Base-by-base conservation (phyloP, 2,113 vertebrate genomes). In the Eleginops maclovinus region DNA sequence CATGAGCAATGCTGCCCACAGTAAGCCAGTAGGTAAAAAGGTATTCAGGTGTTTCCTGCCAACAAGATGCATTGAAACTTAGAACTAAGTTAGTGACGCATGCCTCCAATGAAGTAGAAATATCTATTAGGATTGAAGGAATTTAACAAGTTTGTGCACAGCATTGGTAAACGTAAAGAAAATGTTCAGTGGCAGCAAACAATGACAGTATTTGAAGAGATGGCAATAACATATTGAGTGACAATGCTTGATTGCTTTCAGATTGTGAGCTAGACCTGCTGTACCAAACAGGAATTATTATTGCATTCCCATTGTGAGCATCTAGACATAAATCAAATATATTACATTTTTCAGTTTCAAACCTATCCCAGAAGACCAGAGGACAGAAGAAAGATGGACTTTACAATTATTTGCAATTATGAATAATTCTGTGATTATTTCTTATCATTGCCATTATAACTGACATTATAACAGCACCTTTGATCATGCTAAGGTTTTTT, bases 11-110 rank as follows among this genome's bases (percentile, higher is more conserved):
- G 60, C 56, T 60, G 58, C 75, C 67, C 0, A n/a, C 72, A 79
- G 50, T 69, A 53, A 84, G 58, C 58, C 46, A 58, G 66, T 51
- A 59, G 31, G 77, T 64, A 63, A 49, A 83, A 72, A 47, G 58
- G 62, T 70, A 47, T 76, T 74, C 55, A 72, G 68, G 67, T 70
- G 84, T 86, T 76, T 84, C 78, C 72, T 86, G 81, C 81, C 68
- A 84, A 86, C 71, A 76, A 58, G 59, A 58, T 72, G 44, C 17
- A 81, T 63, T 72, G 59, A 53, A 80, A 81, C 78, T 84, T 53
- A 67, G 49, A 77, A 54, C 28, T 75, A 26, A 17, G 65, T 72
- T 70, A 54, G 26, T 65, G 54, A 81, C 61, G 43, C 58, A 68
- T 62, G 17, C 55, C 17, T 64, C 43, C 54, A 74, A 63, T 73